These are phyloP conservation scores for Cylas formicarius DNA, from an alignment of 1,140 invertebrate genomes.

Conservation along the genomic window DNA sequence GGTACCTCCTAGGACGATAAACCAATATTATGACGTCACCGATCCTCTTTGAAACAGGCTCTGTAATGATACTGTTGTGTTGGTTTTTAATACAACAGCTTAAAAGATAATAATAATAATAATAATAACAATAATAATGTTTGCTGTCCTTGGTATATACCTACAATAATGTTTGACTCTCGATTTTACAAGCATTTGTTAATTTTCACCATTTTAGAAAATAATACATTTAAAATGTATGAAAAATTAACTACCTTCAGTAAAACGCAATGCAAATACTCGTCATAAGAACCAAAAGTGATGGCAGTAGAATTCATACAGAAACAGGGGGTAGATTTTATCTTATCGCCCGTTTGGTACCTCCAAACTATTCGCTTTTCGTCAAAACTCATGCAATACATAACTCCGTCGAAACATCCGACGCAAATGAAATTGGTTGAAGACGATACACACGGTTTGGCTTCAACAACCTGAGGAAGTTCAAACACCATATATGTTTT, in stretches of 20 bases:
- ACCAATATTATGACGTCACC: too few relatives aligned
- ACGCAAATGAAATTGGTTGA: conserved; percentile 9
- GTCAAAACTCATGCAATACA: conserved; percentile 15
- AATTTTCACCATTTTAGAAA: too few relatives aligned
- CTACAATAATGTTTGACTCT: too few relatives aligned
- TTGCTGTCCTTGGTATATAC: too few relatives aligned
- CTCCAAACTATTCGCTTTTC: conserved; percentile 10
- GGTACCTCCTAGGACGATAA: too few relatives aligned
- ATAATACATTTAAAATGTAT: too few relatives aligned
- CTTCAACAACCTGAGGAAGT: conserved; percentile 10
- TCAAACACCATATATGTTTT: conserved; percentile 1
- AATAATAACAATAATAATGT: too few relatives aligned
- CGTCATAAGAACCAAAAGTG: conserved; percentile 15
- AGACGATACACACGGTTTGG: conserved; percentile 9
- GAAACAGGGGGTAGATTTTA: conserved; percentile 2
- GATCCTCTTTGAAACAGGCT: too few relatives aligned
- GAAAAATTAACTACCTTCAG: conserved; percentile 2
- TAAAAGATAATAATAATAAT: too few relatives aligned
- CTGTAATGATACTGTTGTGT: too few relatives aligned
- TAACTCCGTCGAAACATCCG: conserved; percentile 10
- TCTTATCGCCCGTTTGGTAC: conserved; percentile 7
- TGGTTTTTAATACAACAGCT: too few relatives aligned
- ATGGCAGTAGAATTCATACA: background rate
- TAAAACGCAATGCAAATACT: conserved; percentile 4
- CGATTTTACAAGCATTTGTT: too few relatives aligned